Percentiles rank a stretch among this genome's conserved stretches.
phyloP scores from a whole-genome alignment of 92 coral and sea anemone genomes.

The Bergia puertoricense region DNA sequence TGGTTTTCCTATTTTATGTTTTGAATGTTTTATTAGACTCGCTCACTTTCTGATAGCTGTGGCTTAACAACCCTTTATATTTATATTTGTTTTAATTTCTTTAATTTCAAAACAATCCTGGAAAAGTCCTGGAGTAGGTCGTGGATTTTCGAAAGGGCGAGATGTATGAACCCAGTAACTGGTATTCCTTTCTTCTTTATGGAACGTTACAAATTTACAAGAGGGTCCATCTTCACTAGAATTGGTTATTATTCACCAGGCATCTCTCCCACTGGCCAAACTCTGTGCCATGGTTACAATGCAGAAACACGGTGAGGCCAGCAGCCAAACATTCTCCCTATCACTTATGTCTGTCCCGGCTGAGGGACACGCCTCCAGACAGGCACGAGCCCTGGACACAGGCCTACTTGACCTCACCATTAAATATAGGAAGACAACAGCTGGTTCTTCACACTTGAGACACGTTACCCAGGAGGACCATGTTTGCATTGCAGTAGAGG shows the following conservation, averaged over 20 bases:
- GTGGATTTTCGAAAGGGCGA: too few species aligned
- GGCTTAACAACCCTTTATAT: too few species aligned
- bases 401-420: conserved; percentile 83
- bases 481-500: conserved; percentile 77
- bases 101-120: too few species aligned
- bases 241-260: conserved; percentile 50
- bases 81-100: too few species aligned
- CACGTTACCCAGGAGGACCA: conserved; percentile 54
- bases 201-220: background rate
- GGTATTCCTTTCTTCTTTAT: too few species aligned
- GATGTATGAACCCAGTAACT: too few species aligned
- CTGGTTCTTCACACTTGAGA: background rate
- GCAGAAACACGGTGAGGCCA: conserved; percentile 88
- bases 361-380: conserved; percentile 58
- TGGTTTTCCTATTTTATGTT: too few species aligned
- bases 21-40: too few species aligned
- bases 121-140: too few species aligned
- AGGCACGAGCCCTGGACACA: conserved; percentile 56
- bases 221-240: background rate
- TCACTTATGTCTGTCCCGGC: conserved; percentile 80
- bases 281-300: conserved; percentile 98
- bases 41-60: too few species aligned
- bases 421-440: conserved; percentile 72
- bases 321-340: conserved; percentile 86
- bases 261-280: conserved; percentile 88